Percentiles rank a stretch among this genome's conserved stretches.
Evolutionary conservation across 2,113 vertebrate species (phyloP).

Genomic region (Alexandromys fortis): DNA sequence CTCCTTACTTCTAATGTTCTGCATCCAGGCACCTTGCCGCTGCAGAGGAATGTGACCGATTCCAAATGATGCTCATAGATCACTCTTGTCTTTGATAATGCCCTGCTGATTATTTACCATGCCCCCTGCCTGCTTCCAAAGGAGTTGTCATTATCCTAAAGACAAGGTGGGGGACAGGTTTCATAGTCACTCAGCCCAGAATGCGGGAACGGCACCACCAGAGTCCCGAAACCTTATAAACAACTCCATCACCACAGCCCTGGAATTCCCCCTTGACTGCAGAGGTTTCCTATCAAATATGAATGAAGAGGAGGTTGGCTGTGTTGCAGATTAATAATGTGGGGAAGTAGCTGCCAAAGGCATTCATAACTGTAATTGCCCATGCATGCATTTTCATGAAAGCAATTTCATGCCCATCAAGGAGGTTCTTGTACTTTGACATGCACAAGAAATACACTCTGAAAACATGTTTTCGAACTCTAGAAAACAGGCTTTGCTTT

Average conservation of each 20-base stretch:
- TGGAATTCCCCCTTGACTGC: not conserved
- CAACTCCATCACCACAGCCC: not conserved
- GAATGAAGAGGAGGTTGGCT: slow-evolving; percentile 41
- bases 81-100: not conserved
- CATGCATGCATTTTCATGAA: slow-evolving; percentile 25
- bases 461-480: not conserved
- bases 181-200: not conserved
- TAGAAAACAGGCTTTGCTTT: not conserved
- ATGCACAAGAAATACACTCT: not conserved
- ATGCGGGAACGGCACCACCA: not conserved
- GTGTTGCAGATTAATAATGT: slow-evolving; percentile 60
- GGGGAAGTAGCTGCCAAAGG: not conserved
- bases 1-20: not conserved
- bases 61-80: not conserved
- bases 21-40: not conserved
- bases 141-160: not conserved
- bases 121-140: not conserved
- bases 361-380: slow-evolving; percentile 64
- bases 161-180: not conserved
- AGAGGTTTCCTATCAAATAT: slow-evolving; percentile 60
- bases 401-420: slow-evolving; percentile 63
- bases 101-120: not conserved
- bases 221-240: not conserved
- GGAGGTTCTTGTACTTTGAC: not conserved
- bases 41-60: not conserved